Evolutionary conservation across 2,888 invertebrate species (phyloP).

Genomic region (Lithophane socia): DNA sequence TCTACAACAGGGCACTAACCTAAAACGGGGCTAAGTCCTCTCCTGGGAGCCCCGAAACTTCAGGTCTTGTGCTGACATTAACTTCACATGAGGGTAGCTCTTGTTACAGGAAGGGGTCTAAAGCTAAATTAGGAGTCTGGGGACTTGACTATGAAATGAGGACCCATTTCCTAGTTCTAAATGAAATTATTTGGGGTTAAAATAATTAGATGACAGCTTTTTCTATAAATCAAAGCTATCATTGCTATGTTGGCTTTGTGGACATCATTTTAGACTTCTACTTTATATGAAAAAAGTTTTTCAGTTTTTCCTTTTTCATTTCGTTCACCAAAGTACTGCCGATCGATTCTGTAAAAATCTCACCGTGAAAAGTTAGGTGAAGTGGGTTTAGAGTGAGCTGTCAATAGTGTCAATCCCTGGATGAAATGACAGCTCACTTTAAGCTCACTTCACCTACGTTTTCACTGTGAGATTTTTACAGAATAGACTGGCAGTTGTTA

Average conservation of each 20-base stretch:
- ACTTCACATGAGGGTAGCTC: neutral
- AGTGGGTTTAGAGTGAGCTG: no score
- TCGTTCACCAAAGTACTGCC: no score
- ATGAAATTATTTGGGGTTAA: neutral
- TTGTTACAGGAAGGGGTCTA: neutral
- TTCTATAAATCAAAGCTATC: neutral
- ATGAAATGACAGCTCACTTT: no score
- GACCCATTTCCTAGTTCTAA: neutral
- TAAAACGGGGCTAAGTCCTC: neutral
- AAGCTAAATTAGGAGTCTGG: neutral
- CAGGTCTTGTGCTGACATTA: constrained; percentile 4
- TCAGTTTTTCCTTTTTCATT: neutral
- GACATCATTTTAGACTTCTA: neutral
- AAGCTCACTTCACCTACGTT: no score
- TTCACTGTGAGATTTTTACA: no score
- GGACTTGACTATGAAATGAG: neutral
- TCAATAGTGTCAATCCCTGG: no score
- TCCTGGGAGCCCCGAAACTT: constrained; percentile 4
- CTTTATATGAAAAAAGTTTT: neutral
- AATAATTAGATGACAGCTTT: no score
- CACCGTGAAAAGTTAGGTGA: no score
- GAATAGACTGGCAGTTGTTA: no score
- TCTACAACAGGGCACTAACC: neutral
- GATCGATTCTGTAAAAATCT: no score
- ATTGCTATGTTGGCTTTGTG: neutral